Evolutionary conservation across 2,797 vertebrate genomes (phyloP), one percentile per base, ranked within the genome.

Genomic region (Phoeniculus purpureus): DNA sequence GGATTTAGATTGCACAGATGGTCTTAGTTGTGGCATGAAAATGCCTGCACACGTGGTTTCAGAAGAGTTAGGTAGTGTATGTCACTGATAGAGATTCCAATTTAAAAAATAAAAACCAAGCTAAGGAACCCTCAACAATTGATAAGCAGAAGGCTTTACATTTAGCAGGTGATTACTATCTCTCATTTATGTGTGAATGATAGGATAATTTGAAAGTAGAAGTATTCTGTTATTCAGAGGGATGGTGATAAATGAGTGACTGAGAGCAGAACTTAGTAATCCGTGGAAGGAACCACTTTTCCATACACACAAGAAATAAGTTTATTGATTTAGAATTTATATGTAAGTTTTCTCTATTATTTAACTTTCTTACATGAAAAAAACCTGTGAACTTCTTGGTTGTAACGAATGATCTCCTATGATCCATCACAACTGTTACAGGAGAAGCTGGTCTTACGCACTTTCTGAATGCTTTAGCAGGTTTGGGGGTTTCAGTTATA

Each of bases 301-400:
- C 54, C 21, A 40, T 26, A 51, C 34, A 29, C 31, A 70, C 1
- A 75, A 58, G 54, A 85, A 85, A 76, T 13, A 10, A 40, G 45
- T 87, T 70, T 32, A 68, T 37, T 80, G 27, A 60, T 76, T 82
- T 71, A 56, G 65, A 87, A 89, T 73, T 79, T 79, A 40, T 51
- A 51, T 9, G 2, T 45, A 79, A 37, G 17, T 66, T 80, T 89
- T 62, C 26, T 59, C 8, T 55, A 3, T 34, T 61, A 16, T 34
- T 70, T 43, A 77, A 70, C 15, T 67, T 91, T 34, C 18, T 66
- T 55, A 25, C 7, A 34, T 43, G 27, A 66, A 81, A 72, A 90
- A 78, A 7, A 10, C 27, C 14, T 16, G 54, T 58, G 65, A 82
- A 60, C 12, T 86, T 55, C 45, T 78, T 54, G 31, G 6, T 10